These are phyloP conservation scores for Agrochola lota DNA, from an alignment of 2,888 invertebrate genomes.

Conservation along the genomic window DNA sequence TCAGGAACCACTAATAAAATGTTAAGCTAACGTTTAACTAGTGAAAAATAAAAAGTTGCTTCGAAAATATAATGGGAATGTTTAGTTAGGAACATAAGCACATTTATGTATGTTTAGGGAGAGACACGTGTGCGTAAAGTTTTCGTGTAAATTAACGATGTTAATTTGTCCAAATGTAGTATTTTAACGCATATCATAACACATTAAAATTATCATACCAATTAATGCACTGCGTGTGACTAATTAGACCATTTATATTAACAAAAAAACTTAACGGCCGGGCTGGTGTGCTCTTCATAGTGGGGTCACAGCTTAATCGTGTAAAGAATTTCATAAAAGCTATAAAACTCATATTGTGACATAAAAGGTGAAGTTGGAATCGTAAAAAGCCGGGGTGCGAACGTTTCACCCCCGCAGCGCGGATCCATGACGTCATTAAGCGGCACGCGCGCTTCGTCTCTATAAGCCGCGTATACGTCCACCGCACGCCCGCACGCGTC, in stretches of 20 bases:
- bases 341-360: slow-evolving; percentile 86
- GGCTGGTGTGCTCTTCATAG: slow-evolving; percentile 74
- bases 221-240: slow-evolving; percentile 77
- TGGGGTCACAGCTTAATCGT: slow-evolving; percentile 85
- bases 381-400: slow-evolving; percentile 82
- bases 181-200: slow-evolving; percentile 65
- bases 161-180: slow-evolving; percentile 61
- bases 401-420: slow-evolving; percentile 72
- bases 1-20: slow-evolving; percentile 61
- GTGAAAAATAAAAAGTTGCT: slow-evolving; percentile 30
- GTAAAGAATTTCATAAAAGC: slow-evolving; percentile 86
- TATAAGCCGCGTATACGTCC: slow-evolving; percentile 55
- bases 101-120: slow-evolving; percentile 29
- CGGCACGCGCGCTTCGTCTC: slow-evolving; percentile 71
- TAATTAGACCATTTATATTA: slow-evolving; percentile 83
- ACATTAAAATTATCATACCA: slow-evolving; percentile 75
- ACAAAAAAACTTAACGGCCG: slow-evolving; percentile 80
- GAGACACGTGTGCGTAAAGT: slow-evolving; percentile 16
- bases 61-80: slow-evolving; percentile 1
- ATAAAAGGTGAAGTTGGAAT: slow-evolving; percentile 87
- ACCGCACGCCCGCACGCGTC: slow-evolving; percentile 63
- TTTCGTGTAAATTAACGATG: slow-evolving; percentile 37
- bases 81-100: slow-evolving; percentile 23
- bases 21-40: slow-evolving; percentile 22
- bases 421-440: slow-evolving; percentile 78